Conservation (phyloP, 2,888 invertebrate species). For the Drosophila nr. perissopoda region DNA sequence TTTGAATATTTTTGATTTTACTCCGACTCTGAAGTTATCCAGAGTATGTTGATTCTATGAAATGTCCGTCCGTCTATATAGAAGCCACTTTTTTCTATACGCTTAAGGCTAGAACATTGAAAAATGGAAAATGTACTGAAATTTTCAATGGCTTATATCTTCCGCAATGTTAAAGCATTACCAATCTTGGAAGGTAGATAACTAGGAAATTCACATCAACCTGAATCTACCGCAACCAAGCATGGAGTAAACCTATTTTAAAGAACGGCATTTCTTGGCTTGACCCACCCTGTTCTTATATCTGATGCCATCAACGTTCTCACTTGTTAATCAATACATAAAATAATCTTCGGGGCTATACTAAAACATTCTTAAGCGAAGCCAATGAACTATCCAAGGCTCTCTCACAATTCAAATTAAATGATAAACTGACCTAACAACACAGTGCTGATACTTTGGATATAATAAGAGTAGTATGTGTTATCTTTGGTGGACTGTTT, state of each 20-base stretch:
- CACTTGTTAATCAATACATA: conserved; percentile 10
- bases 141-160: background rate
- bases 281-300: background rate
- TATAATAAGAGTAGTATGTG: background rate
- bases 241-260: background rate
- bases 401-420: conserved; percentile 2
- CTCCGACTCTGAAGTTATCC: background rate
- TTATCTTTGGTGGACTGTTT: conserved; percentile 10
- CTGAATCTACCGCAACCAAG: background rate
- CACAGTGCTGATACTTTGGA: conserved; percentile 1
- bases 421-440: conserved; percentile 30
- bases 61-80: too few relatives aligned
- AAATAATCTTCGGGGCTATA: conserved; percentile 10
- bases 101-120: too few relatives aligned
- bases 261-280: background rate
- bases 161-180: background rate
- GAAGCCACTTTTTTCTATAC: too few relatives aligned
- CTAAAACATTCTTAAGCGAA: conserved; percentile 12
- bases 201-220: background rate
- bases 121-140: too few relatives aligned
- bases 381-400: conserved; percentile 45
- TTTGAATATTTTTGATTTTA: conserved; percentile 9
- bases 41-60: background rate
- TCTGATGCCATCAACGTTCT: background rate
- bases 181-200: background rate